phyloP scores from a whole-genome alignment of 1,140 invertebrate genomes.

The Thrips palmi region DNA sequence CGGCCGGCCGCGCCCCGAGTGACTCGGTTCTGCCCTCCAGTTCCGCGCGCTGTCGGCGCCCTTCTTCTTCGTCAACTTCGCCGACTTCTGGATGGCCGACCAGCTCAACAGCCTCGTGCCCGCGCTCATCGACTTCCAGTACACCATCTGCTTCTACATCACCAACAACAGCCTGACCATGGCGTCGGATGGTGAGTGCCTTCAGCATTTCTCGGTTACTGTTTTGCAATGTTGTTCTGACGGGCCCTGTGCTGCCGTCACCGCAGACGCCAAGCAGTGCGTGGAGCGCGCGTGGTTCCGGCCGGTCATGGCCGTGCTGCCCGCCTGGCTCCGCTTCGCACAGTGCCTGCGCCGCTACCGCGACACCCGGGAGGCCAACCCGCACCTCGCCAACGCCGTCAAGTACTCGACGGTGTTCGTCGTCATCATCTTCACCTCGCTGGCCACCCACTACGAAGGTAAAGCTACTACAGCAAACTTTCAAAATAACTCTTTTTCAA shows the following conservation, averaged over 20 bases:
- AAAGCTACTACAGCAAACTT: too few species aligned
- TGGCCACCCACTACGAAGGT: conserved; percentile 35
- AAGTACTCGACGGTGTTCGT: conserved; percentile 71
- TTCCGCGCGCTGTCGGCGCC: conserved; percentile 57
- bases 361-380: conserved; percentile 40
- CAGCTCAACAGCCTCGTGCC: conserved; percentile 67
- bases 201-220: too few species aligned
- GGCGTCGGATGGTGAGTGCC: too few species aligned
- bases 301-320: conserved; percentile 51
- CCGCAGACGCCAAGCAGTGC: conserved; percentile 25
- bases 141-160: conserved; percentile 43
- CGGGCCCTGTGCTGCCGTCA: too few species aligned
- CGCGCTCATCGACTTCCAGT: conserved; percentile 65
- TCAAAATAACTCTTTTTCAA: conserved; percentile 1
- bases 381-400: conserved; percentile 59
- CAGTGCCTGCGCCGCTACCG: conserved; percentile 64
- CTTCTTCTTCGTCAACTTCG: conserved; percentile 70
- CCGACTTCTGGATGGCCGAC: conserved; percentile 88
- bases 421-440: conserved; percentile 44
- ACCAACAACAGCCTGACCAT: too few species aligned
- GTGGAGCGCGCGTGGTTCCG: conserved; percentile 28
- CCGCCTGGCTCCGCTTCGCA: conserved; percentile 75
- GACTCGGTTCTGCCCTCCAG: too few species aligned
- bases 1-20: too few species aligned
- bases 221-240: too few species aligned